Base-by-base conservation (phyloP, 2,797 vertebrate species). In the Odontamblyopus lacepedii region DNA sequence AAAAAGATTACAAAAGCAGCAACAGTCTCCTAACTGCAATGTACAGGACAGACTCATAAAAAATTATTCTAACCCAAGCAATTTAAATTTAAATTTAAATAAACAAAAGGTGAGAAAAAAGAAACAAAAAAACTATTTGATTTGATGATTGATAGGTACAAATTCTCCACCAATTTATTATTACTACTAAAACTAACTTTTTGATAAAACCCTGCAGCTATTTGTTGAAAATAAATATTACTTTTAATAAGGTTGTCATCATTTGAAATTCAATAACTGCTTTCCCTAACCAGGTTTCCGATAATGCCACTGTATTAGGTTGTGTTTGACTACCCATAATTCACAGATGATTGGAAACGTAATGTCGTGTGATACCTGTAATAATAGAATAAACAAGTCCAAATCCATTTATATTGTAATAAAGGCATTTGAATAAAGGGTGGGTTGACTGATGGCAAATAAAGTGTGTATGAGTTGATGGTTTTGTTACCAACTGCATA, bases 231-330 rank as follows among this genome's bases (percentile, higher is more conserved):
- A 67, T 12, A 53, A 50, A 67, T 67, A 67, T 67, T 32, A 16
- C 50, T 30, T 60, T 53, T 53, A 67, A 53, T 53, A 67, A 67
- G 65, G 27, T 53, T 55, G 48, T 53, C 65, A 67, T 53, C 50
- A 30, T 44, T 9, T 67, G 65, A 53, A 67, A 67, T 53, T 55
- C 65, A 67, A 67, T 67, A 67, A 55, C 48, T 53, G 65, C 50
- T 30, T 29, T 32, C 48, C 29, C 50, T 67, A 30, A 53, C 48
- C 48, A 67, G 27, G 65, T 67, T 32, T 53, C 65, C n/a, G 48
- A 55, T 67, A 67, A 67, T 53, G 50, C 65, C 50, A 19, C 48
- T 32, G 65, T 67, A 67, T 67, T 67, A 67, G 48, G 44, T 12
- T n/a, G 48, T 67, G 65, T 67, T 66, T 67, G 65, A 67, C 65